Evolutionary conservation across 2,888 invertebrate species (phyloP), one percentile per base, ranked within the genome.

Genomic region (Pseudococcus jackbeardsleyi): DNA sequence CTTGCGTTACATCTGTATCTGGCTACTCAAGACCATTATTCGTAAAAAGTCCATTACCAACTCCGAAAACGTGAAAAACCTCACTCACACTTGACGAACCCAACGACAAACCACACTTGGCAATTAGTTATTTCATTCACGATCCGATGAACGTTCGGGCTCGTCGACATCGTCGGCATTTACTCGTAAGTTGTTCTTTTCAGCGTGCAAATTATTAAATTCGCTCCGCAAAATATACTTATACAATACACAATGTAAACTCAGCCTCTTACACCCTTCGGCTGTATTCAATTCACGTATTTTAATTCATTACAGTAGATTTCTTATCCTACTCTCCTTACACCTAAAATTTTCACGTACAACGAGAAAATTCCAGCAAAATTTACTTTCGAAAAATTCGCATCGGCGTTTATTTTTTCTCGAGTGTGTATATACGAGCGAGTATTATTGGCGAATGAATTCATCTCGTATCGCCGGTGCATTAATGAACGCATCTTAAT

Each of bases 241-340:
- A 54, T 15, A 54, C 54, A 54, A 54, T 54, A 54, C 22, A 64
- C 64, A 64, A 64, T 64, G 64, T 64, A 64, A 64, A 64, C 64
- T 11, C 46, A 15, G 26, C 26, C 26, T 64, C 15, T 2, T 22
- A 22, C 19, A 64, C 64, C 64, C 22, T 19, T 64, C 0, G 64
- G 64, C 54, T 12, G 54, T 64, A 64, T 64, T 64, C 64, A 19
- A 64, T 22, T 64, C 64, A 64, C 64, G 64, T 64, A 64, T 64
- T 64, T 64, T 64, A 64, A 64, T 64, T 64, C 64, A 64, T 64
- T 64, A 64, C 64, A 6, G 64, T 64, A 64, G 64, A 64, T 15
- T 22, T 0, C 3, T 12, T 1, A 17, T 54, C 17, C 19, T 6
- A 7, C 22, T 19, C 22, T 11, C 22, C 26, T 33, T 33, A 33